Evolutionary conservation across 2,797 vertebrate genomes (phyloP).

Genomic region (Danio jaintianensis): DNA sequence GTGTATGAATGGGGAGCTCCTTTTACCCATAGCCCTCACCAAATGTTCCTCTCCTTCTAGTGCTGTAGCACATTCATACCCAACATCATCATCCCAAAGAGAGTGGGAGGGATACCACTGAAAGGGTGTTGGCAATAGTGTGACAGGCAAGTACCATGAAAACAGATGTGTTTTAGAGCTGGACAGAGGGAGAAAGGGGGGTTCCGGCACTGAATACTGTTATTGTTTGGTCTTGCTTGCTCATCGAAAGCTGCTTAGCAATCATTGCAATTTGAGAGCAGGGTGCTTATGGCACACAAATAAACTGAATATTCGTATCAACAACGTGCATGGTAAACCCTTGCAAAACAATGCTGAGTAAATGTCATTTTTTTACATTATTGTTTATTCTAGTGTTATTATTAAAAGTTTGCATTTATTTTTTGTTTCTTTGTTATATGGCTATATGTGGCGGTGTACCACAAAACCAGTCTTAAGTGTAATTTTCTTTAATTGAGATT

Average conservation of each 20-base stretch:
- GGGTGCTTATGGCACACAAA: constrained; percentile 1
- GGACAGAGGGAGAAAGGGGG: constrained; percentile 10
- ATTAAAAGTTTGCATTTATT: no score
- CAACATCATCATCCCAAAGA: constrained; percentile 47
- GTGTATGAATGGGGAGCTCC: constrained; percentile 48
- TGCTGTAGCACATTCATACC: constrained; percentile 46
- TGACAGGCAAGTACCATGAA: constrained; percentile 50
- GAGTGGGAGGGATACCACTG: constrained; percentile 45
- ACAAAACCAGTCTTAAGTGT: no score
- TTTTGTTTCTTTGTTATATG: no score
- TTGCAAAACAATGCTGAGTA: constrained; percentile 3
- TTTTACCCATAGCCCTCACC: constrained; percentile 49
- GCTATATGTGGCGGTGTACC: no score
- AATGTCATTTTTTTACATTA: not conserved
- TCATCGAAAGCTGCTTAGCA: constrained; percentile 29
- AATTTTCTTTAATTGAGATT: no score
- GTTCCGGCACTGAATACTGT: constrained; percentile 19
- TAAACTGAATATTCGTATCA: not conserved
- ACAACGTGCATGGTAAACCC: not conserved
- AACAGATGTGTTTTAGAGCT: constrained; percentile 58
- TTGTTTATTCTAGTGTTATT: no score
- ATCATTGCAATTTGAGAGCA: constrained; percentile 14
- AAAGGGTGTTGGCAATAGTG: constrained; percentile 44
- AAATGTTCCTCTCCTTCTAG: constrained; percentile 52
- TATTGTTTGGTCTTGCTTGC: constrained; percentile 39